Percentiles rank a stretch among this genome's conserved stretches.
phyloP scores from a whole-genome alignment of 1,140 invertebrate genomes.

The Calosoma granatense region DNA sequence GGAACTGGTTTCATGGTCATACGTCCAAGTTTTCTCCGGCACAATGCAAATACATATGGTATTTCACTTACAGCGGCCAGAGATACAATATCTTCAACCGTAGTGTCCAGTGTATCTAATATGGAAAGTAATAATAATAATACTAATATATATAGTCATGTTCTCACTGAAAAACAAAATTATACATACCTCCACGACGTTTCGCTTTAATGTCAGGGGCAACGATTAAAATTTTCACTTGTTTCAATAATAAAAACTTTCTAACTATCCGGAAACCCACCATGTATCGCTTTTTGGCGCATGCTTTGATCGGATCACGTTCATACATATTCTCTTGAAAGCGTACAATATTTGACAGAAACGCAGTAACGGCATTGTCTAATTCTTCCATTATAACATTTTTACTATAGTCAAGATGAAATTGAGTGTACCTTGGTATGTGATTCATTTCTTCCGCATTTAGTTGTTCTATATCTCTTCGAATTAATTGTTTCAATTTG shows the following conservation, averaged over 20 bases:
- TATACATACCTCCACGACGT: background rate
- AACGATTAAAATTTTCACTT: constrained; percentile 44
- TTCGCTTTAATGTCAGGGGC: constrained; percentile 38
- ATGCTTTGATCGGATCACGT: constrained; percentile 43
- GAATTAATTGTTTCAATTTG: constrained; percentile 14
- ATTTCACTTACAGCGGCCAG: constrained; percentile 6
- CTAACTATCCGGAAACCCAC: constrained; percentile 44
- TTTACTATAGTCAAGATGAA: constrained; percentile 5
- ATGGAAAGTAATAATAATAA: background rate
- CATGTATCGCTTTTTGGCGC: constrained; percentile 38
- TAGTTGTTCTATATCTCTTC: background rate
- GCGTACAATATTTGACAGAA: constrained; percentile 41
- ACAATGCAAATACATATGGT: constrained; percentile 15
- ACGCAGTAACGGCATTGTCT: constrained; percentile 5
- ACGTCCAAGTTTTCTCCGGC: constrained; percentile 8
- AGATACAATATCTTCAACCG: constrained; percentile 7
- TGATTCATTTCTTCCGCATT: background rate
- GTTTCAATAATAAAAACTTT: constrained; percentile 41
- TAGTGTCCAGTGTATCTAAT: constrained; percentile 11
- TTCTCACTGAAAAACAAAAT: background rate
- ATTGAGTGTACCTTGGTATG: background rate
- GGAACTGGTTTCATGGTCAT: constrained; percentile 12
- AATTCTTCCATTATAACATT: constrained; percentile 12
- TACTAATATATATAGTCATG: no score
- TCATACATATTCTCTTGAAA: constrained; percentile 46